Evolutionary conservation across 2,888 invertebrate species (phyloP), one percentile per base, ranked within the genome.

Genomic region (Dusona sp.): DNA sequence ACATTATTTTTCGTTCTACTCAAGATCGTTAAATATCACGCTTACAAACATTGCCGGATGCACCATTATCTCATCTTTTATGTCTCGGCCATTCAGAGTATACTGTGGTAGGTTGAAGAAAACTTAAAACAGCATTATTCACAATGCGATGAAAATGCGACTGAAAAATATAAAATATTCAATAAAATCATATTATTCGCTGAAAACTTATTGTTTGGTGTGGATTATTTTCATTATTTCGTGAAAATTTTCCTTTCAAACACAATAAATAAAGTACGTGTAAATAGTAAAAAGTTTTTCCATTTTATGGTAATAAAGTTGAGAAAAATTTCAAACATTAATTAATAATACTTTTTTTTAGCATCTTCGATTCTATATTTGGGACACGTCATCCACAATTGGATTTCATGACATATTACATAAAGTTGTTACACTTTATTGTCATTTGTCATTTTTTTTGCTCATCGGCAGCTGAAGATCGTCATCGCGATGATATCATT

Each of bases 31-130:
- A 93, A 94, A 84, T 94, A 95, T 36, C 95, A 95, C 88, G 89
- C 93, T 36, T 93, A 93, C 84, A 93, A 92, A 74, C 95, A 95
- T 88, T 94, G 94, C 36, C 94, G 94, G 83, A 93, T 95, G 88
- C 95, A 95, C 88, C 95, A 95, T 88, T 95, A 94, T 91, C 92
- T 94, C 85, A 94, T 95, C 86, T 95, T 95, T 90, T 95, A 95
- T 89, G 92, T 94, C 45, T 95, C 95, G 54, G 93, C 94, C 19
- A 89, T 95, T 51, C 94, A 95, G 90, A 95, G 94, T 90, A 91
- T 94, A 65, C 90, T 95, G 67, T 94, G 95, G 95, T 95, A 92
- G 92, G 93, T 91, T 79, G 7, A 19, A 73, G 6, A 29, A 1
- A 61, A 16, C 16, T 13, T 3, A 8, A 9, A 42, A 29, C n/a